Percentiles rank a stretch among this genome's conserved stretches.
Conservation (phyloP, 2,113 vertebrate genomes). For the Pseudolaguvia tuberculata region DNA sequence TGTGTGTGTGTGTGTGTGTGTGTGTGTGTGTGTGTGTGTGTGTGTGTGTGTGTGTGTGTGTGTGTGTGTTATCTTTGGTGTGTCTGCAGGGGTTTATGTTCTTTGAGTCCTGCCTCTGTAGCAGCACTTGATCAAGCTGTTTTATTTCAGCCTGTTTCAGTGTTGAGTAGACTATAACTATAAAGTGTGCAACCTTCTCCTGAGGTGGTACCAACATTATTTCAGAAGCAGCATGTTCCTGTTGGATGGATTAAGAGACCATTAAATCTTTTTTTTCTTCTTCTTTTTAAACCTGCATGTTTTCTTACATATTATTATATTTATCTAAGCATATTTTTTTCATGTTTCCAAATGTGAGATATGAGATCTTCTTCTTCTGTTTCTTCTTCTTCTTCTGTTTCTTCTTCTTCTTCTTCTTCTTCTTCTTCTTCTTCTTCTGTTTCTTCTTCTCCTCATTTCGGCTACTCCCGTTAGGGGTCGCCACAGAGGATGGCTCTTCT, state of each 20-base stretch:
- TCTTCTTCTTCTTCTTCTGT: too few relatives aligned
- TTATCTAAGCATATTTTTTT: neutral
- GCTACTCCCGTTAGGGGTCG: too few relatives aligned
- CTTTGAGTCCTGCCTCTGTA: slow-evolving; percentile 6
- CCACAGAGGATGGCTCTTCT: too few relatives aligned
- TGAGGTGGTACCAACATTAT: neutral
- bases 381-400: too few relatives aligned
- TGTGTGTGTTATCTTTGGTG: neutral
- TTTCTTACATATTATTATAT: neutral
- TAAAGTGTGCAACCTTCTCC: slow-evolving; percentile 21
- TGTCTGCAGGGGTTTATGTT: slow-evolving; percentile 14
- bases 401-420: too few relatives aligned
- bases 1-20: too few relatives aligned
- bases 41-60: neutral
- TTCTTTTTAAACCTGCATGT: neutral
- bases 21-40: too few relatives aligned
- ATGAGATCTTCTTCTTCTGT: too few relatives aligned
- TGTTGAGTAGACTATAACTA: slow-evolving; percentile 35
- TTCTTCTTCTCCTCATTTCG: too few relatives aligned
- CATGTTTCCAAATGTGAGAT: too few relatives aligned
- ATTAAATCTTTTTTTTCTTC: neutral
- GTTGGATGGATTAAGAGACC: neutral
- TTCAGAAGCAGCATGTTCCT: neutral
- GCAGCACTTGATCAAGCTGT: slow-evolving; percentile 22
- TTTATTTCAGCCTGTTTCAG: slow-evolving; percentile 28